These are phyloP conservation scores for Sander lucioperca DNA, from an alignment of 2,113 vertebrate genomes.

Conservation along the genomic window DNA sequence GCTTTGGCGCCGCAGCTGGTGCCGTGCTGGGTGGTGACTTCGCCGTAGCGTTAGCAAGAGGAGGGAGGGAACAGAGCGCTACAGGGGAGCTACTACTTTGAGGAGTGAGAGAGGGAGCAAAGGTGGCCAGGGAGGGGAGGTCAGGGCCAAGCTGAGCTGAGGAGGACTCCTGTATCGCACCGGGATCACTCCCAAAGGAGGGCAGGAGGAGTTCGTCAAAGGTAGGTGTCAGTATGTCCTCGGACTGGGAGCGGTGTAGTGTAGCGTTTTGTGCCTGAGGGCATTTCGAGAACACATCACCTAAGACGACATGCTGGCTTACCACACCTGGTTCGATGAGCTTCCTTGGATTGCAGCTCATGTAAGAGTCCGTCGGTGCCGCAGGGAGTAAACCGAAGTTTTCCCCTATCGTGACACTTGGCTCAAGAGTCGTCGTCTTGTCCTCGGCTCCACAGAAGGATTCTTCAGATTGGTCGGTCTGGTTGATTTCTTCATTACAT, in stretches of 20 bases:
- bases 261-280: not conserved
- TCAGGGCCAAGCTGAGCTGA: slow-evolving; percentile 30
- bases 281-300: not conserved
- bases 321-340: not conserved
- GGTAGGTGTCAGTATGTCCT: slow-evolving; percentile 26
- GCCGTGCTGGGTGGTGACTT: slow-evolving; percentile 63
- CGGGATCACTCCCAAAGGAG: slow-evolving; percentile 70
- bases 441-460: not conserved
- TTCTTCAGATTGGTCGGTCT: not conserved
- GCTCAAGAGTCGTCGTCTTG: not conserved
- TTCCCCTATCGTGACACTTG: not conserved
- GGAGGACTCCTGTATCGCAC: slow-evolving; percentile 38
- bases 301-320: not conserved
- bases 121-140: slow-evolving; percentile 77
- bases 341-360: slow-evolving; percentile 3
- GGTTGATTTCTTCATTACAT: not conserved
- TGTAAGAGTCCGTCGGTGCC: not conserved
- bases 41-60: slow-evolving; percentile 59
- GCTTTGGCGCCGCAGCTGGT: slow-evolving; percentile 55
- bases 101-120: slow-evolving; percentile 63
- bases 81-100: slow-evolving; percentile 53
- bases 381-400: not conserved
- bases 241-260: slow-evolving; percentile 66
- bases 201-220: slow-evolving; percentile 62
- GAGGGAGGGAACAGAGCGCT: slow-evolving; percentile 68